Percentiles rank a stretch among this genome's conserved stretches.
Conservation (phyloP, 2,888 invertebrate species). For the Drosophila austrosaltans region DNA sequence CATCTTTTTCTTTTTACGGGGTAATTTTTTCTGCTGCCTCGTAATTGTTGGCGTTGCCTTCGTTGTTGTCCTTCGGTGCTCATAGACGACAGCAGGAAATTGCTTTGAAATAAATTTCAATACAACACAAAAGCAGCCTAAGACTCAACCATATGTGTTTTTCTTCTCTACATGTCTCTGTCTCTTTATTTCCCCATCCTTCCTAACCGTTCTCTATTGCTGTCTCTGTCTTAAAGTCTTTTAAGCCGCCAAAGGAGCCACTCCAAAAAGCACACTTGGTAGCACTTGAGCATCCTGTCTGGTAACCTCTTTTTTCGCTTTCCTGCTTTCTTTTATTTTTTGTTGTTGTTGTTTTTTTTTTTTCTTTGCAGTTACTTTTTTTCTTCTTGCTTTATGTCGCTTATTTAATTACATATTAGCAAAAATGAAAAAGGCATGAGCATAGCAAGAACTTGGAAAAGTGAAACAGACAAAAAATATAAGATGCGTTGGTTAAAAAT, state of each 20-base stretch:
- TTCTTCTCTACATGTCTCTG: not conserved
- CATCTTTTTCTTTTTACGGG: conserved; percentile 51
- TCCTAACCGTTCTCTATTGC: conserved; percentile 8
- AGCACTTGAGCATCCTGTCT: conserved; percentile 63
- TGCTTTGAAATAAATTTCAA: conserved; percentile 78
- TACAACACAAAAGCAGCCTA: conserved; percentile 66
- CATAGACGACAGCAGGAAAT: conserved; percentile 77
- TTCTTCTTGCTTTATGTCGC: conserved; percentile 61
- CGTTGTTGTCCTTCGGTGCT: conserved; percentile 41
- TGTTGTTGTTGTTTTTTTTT: not conserved
- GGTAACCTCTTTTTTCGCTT: conserved; percentile 27
- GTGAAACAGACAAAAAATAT: conserved; percentile 40
- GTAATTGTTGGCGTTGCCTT: conserved; percentile 66
- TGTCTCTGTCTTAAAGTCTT: conserved; percentile 36
- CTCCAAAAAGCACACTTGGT: conserved; percentile 59
- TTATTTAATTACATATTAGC: conserved; percentile 77
- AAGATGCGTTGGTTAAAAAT: conserved; percentile 4
- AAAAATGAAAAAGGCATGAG: conserved; percentile 45
- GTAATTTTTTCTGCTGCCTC: conserved; percentile 22
- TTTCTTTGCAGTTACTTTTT: conserved; percentile 42
- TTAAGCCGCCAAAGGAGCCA: conserved; percentile 61
- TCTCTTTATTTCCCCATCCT: not conserved
- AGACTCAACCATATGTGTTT: conserved; percentile 38
- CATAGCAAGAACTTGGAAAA: conserved; percentile 33
- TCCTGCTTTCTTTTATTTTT: not conserved